A percentile compares a stretch with the other conserved stretches of the same genome.
Conservation (phyloP, 2,888 invertebrate genomes). For the Willowsia nigromaculata region DNA sequence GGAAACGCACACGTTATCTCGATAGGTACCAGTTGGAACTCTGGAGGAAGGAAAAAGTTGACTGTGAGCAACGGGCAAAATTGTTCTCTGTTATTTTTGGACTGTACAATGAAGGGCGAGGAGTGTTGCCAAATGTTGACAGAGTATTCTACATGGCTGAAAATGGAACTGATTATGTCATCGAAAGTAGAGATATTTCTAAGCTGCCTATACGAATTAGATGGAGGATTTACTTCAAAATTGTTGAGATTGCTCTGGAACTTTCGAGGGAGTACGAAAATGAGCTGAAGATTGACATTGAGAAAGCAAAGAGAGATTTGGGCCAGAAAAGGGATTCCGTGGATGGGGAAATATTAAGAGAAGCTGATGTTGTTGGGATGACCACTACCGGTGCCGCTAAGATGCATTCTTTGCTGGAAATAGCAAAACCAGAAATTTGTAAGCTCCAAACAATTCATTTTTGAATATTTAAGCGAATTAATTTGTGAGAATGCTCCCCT, state of each 20-base stretch:
- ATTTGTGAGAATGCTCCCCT: not conserved
- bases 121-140: not conserved
- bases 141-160: not conserved
- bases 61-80: not conserved
- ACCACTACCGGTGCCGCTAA: constrained; percentile 66
- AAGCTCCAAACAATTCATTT: not conserved
- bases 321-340: not conserved
- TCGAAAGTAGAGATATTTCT: not conserved
- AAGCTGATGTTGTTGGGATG: constrained; percentile 43
- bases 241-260: not conserved
- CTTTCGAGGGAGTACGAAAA: not conserved
- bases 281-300: not conserved
- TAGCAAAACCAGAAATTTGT: not conserved
- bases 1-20: too few relatives aligned
- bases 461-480: not conserved
- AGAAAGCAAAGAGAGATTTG: not conserved
- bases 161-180: not conserved
- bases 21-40: not conserved
- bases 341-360: not conserved
- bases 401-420: not conserved
- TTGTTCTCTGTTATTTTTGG: not conserved
- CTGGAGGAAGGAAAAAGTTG: not conserved
- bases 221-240: constrained; percentile 18
- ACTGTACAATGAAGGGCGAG: not conserved
- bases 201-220: not conserved